Conservation (phyloP, 2,797 vertebrate genomes). For the Meriones psammophilus region DNA sequence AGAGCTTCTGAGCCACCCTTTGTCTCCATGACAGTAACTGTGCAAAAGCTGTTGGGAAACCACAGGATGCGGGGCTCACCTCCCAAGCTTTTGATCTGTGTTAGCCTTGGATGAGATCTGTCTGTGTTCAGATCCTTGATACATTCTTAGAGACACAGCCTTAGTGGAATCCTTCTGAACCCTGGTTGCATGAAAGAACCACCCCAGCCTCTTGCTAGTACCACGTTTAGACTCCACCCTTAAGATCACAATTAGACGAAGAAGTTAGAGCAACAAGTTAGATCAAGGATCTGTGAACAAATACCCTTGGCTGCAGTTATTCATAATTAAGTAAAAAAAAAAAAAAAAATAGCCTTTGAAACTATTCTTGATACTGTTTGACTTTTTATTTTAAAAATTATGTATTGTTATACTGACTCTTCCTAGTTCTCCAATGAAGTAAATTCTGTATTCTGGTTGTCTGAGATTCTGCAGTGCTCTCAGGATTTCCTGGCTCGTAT, state of each 20-base stretch:
- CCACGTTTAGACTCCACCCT: neutral
- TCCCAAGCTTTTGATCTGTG: neutral
- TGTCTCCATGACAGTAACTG: neutral
- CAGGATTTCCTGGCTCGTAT: neutral
- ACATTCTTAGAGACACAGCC: neutral
- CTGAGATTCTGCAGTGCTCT: neutral
- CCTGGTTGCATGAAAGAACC: neutral
- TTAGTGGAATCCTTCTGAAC: neutral
- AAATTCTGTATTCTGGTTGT: constrained; percentile 1
- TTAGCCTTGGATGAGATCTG: neutral
- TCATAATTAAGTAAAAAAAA: neutral
- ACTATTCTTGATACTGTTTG: neutral
- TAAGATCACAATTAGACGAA: neutral
- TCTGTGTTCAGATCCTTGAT: neutral
- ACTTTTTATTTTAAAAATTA: neutral
- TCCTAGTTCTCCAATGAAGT: neutral
- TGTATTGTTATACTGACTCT: neutral
- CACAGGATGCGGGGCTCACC: too few species aligned
- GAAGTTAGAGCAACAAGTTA: neutral
- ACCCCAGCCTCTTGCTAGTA: neutral
- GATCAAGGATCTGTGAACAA: neutral
- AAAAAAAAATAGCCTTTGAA: neutral
- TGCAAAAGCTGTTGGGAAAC: neutral
- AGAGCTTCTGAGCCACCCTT: neutral
- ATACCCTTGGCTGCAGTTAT: neutral